Base-by-base conservation (phyloP, 2,113 vertebrate species). In the Hydrolagus affinis region DNA sequence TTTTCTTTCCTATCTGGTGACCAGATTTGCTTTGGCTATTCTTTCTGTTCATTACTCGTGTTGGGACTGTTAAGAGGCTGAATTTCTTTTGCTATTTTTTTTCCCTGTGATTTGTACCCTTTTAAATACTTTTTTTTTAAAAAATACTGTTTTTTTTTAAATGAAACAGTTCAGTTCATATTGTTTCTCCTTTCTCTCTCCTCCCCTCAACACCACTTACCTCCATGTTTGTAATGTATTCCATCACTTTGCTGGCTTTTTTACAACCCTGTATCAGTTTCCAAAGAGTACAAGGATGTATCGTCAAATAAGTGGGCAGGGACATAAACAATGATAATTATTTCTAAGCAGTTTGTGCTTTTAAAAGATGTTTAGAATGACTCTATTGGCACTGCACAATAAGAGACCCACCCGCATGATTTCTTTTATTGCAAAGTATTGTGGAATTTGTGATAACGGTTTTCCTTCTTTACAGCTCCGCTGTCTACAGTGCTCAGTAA, bases 401-500 rank as follows among this genome's bases (percentile, higher is more conserved):
- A 83, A 83, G 19, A 66, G 66, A 30, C 57, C 59, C 60, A 56
- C 28, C 59, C 64, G 77, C 60, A 28, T 44, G 15, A 64, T 32
- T 66, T 32, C n/a, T n/a, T n/a, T n/a, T n/a, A n/a, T 23, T 28
- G 66, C 30, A 75, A 75, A 21, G 28, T 57, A 21, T 44, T 75
- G 9, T 19, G 9, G 19, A 32, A 74, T 44, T 64, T 85, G 85
- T 23, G 23, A 11, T 74, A 25, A 74, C 11, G 44, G 19, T 85
- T 85, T 69, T 70, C 78, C 85, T 64, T 44, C 11, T 19, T 25
- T 6, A 0, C 92, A 99, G 97, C 94, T 80, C 97, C 97, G 32
- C 91, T 99, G 64, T 95, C 96, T 1, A 95, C 97, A 0, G 86
- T 96, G 75, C 89, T 98, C 90, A 97, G 95, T 86, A 97, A 92